Conservation (phyloP, 2,113 vertebrate species). For the human region GRCh38 chr6:155050001-155050500, state of each 20-base stretch:
- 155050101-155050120: neutral
- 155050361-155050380: neutral
- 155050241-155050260: too few species aligned
- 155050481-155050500: neutral
- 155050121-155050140: neutral
- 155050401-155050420: neutral
- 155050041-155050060: neutral
- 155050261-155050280: too few species aligned
- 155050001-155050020: neutral
- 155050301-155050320: too few species aligned
- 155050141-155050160: neutral
- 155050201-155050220: too few species aligned
- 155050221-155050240: too few species aligned
- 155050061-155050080: neutral
- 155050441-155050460: neutral
- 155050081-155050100: neutral
- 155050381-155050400: neutral
- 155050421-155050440: too few species aligned
- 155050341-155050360: neutral
- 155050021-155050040: neutral
- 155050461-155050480: neutral
- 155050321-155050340: neutral
- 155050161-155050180: too few species aligned
- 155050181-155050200: too few species aligned
- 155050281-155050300: too few species aligned